phyloP scores from a whole-genome alignment of 2,797 vertebrate genomes.

The Betta splendens region DNA sequence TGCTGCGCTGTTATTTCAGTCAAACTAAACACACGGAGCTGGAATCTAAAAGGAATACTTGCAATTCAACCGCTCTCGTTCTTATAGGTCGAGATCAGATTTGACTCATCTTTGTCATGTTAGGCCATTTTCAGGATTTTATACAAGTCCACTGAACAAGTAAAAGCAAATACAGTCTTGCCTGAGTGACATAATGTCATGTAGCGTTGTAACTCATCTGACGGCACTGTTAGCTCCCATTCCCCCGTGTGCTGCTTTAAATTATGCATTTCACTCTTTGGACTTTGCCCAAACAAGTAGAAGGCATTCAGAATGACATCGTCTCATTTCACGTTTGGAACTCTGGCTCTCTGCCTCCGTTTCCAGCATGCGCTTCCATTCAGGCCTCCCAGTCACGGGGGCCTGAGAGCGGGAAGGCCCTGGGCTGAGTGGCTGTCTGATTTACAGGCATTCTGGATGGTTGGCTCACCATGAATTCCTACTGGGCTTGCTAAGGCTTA shows the following conservation, averaged over 20 bases:
- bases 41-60: not conserved
- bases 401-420: conserved; percentile 27
- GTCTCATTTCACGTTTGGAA: conserved; percentile 14
- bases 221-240: not conserved
- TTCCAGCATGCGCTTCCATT: conserved; percentile 23
- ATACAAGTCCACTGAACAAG: not conserved
- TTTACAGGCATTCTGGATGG: conserved; percentile 62
- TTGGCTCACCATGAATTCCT: conserved; percentile 50
- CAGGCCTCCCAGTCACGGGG: conserved; percentile 10
- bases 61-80: not conserved
- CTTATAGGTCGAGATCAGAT: not conserved
- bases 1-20: conserved; percentile 1
- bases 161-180: not conserved
- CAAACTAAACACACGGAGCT: not conserved
- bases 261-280: conserved; percentile 28
- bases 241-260: conserved; percentile 10
- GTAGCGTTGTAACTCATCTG: conserved; percentile 2
- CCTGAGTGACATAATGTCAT: not conserved
- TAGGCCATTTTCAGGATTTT: too few relatives aligned
- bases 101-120: not conserved
- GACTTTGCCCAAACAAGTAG: conserved; percentile 1
- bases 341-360: conserved; percentile 1
- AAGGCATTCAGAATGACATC: not conserved
- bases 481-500: conserved; percentile 51
- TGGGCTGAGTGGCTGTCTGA: conserved; percentile 45